These are phyloP conservation scores for Mus minutoides DNA, from an alignment of 2,797 vertebrate genomes.

Conservation along the genomic window DNA sequence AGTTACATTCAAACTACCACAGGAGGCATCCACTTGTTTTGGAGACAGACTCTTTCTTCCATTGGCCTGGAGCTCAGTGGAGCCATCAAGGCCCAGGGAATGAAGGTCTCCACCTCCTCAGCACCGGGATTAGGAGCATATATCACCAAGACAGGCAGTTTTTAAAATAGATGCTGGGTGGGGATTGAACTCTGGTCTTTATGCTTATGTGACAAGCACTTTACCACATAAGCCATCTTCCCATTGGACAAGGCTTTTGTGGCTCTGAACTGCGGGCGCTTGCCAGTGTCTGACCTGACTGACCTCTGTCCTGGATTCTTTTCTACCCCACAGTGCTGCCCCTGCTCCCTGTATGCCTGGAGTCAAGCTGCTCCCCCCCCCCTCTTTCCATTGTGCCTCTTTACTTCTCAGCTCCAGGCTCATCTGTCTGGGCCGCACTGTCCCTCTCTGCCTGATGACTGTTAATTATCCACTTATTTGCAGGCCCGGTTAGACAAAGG, in stretches of 20 bases:
- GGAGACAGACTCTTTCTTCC: neutral
- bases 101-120: neutral
- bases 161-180: neutral
- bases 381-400: neutral
- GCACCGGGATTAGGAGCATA: neutral
- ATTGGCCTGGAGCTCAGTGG: neutral
- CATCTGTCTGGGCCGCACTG: neutral
- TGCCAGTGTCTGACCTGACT: neutral
- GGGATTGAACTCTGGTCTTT: neutral
- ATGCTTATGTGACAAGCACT: neutral
- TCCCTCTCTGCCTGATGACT: neutral
- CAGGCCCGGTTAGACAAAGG: fast-evolving
- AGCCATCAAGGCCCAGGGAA: neutral
- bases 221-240: neutral
- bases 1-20: neutral
- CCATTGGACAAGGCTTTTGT: neutral
- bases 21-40: neutral
- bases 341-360: fast-evolving
- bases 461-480: neutral
- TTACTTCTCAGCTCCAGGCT: neutral
- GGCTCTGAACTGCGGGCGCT: neutral
- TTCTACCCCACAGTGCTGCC: neutral
- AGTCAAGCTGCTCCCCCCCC: neutral
- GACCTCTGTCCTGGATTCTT: neutral
- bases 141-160: neutral